Conservation (phyloP, 2,113 vertebrate genomes). For the Anolis carolinensis region DNA sequence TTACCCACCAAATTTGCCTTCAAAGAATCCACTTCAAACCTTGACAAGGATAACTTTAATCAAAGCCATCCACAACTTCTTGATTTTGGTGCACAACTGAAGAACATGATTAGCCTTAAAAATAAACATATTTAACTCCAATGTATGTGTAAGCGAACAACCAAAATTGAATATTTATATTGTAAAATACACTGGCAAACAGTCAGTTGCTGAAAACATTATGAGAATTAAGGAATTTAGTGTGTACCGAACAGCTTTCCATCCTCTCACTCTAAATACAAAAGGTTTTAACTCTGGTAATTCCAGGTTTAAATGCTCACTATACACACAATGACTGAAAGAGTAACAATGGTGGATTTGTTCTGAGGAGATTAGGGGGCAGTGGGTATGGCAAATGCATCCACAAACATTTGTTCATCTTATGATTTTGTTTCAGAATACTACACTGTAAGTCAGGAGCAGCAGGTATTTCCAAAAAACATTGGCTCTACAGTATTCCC, state of each 20-base stretch:
- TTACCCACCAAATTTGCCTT: background rate
- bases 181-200: background rate
- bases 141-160: background rate
- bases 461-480: background rate
- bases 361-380: background rate
- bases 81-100: background rate
- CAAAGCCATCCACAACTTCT: background rate
- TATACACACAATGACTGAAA: background rate
- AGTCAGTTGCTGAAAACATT: background rate
- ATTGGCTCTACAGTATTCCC: too few relatives aligned
- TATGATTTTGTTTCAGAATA: background rate
- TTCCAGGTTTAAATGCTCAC: background rate
- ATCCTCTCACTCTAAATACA: background rate
- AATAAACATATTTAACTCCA: background rate
- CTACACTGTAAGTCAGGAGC: background rate
- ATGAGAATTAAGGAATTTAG: constrained; percentile 4
- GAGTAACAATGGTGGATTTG: background rate
- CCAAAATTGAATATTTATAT: background rate
- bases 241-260: background rate
- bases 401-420: background rate
- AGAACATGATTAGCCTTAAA: background rate
- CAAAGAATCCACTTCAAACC: background rate
- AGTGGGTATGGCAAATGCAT: background rate
- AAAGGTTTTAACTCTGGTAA: background rate
- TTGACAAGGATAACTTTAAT: background rate